Evolutionary conservation across 2,797 vertebrate genomes (phyloP).

Genomic region (Falco rusticolus): DNA sequence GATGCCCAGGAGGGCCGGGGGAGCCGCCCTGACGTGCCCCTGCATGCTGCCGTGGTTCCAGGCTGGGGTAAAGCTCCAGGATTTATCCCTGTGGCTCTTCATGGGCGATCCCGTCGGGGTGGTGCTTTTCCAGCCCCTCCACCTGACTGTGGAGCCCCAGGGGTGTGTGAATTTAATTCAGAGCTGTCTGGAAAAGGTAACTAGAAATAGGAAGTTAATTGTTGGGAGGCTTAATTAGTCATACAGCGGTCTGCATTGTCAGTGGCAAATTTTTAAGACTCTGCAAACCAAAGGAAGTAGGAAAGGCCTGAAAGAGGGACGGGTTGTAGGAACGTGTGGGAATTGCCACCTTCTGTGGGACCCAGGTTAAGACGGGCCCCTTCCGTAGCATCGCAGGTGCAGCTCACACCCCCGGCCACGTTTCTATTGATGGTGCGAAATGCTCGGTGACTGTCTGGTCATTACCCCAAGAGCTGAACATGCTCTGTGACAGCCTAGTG

Average conservation of each 20-base stretch:
- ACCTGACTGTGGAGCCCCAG: not conserved
- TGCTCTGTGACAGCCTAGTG: rapidly evolving
- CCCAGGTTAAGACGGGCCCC: rapidly evolving
- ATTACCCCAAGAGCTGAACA: not conserved
- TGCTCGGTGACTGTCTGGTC: not conserved
- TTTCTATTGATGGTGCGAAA: not conserved
- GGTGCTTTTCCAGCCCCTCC: not conserved
- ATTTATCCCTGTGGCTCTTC: not conserved
- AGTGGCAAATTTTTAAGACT: not conserved
- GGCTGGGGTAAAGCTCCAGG: not conserved
- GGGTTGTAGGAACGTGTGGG: rapidly evolving
- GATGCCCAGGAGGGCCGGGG: not conserved
- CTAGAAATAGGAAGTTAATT: constrained; percentile 27
- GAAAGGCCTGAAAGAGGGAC: not conserved
- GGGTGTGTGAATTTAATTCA: not conserved
- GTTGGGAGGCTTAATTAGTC: not conserved
- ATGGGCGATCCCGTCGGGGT: not conserved
- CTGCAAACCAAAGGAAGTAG: not conserved
- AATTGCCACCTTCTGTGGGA: not conserved
- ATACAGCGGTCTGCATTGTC: not conserved
- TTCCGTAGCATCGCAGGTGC: not conserved
- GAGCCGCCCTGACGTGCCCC: not conserved
- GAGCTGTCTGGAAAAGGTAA: constrained; percentile 10
- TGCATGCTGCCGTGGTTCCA: rapidly evolving
- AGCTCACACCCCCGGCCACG: rapidly evolving